Evolutionary conservation across 2,113 vertebrate species (phyloP).

Genomic region (Strix aluco): DNA sequence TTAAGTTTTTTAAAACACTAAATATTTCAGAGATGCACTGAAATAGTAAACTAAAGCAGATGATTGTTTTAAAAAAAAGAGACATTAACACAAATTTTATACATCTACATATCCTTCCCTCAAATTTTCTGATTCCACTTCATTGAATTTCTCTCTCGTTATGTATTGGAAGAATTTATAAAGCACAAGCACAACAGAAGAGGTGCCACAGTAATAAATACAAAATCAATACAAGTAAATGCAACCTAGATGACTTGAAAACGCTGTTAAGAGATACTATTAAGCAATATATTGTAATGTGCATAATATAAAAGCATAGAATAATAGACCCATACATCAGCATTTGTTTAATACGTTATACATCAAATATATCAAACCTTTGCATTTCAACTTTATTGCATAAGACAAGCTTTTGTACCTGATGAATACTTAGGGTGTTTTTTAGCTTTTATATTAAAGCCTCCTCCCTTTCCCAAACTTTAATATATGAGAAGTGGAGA

Average conservation of each 20-base stretch:
- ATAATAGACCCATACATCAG: not conserved
- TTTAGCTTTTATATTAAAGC: not conserved
- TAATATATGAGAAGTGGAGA: not conserved
- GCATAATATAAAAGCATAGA: not conserved
- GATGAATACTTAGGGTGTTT: not conserved
- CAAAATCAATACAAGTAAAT: conserved; percentile 24
- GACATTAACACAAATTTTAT: not conserved
- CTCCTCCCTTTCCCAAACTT: not conserved
- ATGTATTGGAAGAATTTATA: not conserved
- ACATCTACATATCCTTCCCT: not conserved
- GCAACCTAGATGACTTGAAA: not conserved
- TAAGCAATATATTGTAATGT: not conserved
- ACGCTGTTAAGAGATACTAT: not conserved
- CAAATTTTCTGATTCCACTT: not conserved
- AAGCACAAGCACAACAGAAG: not conserved
- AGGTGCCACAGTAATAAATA: not conserved
- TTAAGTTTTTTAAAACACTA: not conserved
- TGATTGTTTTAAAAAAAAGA: not conserved
- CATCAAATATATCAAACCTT: not conserved
- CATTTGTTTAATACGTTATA: not conserved
- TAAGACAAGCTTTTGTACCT: not conserved
- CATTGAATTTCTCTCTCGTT: not conserved
- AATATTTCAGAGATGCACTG: not conserved
- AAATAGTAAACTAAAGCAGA: not conserved
- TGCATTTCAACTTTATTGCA: not conserved